Conservation (phyloP, 2,797 vertebrate genomes). For the Chromobotia macracanthus region DNA sequence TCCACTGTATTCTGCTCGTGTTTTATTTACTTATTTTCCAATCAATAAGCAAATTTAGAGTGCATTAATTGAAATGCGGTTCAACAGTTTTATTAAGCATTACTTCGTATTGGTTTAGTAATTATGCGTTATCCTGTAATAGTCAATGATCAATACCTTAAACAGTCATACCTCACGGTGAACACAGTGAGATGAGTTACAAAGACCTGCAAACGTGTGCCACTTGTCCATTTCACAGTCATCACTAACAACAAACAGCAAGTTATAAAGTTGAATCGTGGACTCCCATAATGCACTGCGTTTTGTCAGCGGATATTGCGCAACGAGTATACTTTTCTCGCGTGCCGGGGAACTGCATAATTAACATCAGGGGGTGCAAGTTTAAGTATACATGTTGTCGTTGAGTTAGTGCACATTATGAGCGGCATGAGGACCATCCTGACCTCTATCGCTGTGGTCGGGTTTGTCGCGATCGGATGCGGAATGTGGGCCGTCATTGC, state of each 20-base stretch:
- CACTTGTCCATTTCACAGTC: neutral
- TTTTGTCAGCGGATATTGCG: slow-evolving; percentile 5
- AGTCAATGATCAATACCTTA: too few species aligned
- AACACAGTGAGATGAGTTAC: neutral
- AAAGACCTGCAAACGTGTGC: neutral
- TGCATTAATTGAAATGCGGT: neutral
- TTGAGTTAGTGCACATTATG: slow-evolving; percentile 20
- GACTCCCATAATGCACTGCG: slow-evolving; percentile 49
- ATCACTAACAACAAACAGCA: neutral
- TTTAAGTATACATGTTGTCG: neutral
- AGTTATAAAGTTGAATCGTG: slow-evolving; percentile 18
- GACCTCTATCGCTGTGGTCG: neutral
- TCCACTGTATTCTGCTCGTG: too few species aligned
- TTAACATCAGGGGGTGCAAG: neutral
- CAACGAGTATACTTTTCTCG: neutral
- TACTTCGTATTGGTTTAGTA: too few species aligned
- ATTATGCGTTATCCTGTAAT: too few species aligned
- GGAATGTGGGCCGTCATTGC: slow-evolving; percentile 61
- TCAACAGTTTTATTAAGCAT: too few species aligned
- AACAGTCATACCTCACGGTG: neutral
- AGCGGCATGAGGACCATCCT: slow-evolving; percentile 60
- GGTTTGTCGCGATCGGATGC: slow-evolving; percentile 51
- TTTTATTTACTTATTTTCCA: neutral
- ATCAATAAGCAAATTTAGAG: neutral
- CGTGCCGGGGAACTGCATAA: too few species aligned